These are phyloP conservation scores for Rhinella marina DNA, from an alignment of 2,797 vertebrate genomes.

Conservation along the genomic window DNA sequence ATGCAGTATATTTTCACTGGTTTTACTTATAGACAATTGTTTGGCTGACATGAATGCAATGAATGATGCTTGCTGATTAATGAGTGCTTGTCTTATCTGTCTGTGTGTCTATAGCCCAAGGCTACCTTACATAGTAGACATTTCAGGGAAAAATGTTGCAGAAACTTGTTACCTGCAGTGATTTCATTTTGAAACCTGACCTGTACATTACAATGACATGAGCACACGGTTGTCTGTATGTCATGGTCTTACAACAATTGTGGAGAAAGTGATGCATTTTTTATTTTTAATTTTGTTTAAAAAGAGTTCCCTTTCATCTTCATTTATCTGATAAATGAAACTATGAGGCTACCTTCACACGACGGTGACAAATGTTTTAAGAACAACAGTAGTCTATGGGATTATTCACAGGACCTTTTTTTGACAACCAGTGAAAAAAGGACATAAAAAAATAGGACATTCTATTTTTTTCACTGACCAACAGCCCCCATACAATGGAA, in stretches of 20 bases:
- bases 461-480: too few relatives aligned
- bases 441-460: too few relatives aligned
- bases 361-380: too few relatives aligned
- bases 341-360: background rate
- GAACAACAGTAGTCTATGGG: too few relatives aligned
- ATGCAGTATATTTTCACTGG: background rate
- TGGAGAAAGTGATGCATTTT: background rate
- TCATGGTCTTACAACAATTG: background rate
- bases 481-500: too few relatives aligned
- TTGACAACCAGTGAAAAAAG: too few relatives aligned
- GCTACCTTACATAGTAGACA: background rate
- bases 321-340: background rate
- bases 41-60: background rate
- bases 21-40: background rate
- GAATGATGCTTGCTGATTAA: background rate
- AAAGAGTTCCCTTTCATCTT: background rate
- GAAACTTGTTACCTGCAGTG: constrained; percentile 15
- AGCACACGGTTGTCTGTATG: background rate
- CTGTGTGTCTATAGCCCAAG: background rate
- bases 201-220: background rate
- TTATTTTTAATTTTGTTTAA: background rate
- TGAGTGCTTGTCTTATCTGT: background rate
- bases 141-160: background rate
- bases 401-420: too few relatives aligned
- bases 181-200: background rate